Evolutionary conservation across 1,140 invertebrate genomes (phyloP), one percentile per base, ranked within the genome.

Genomic region (Nomia melanderi): DNA sequence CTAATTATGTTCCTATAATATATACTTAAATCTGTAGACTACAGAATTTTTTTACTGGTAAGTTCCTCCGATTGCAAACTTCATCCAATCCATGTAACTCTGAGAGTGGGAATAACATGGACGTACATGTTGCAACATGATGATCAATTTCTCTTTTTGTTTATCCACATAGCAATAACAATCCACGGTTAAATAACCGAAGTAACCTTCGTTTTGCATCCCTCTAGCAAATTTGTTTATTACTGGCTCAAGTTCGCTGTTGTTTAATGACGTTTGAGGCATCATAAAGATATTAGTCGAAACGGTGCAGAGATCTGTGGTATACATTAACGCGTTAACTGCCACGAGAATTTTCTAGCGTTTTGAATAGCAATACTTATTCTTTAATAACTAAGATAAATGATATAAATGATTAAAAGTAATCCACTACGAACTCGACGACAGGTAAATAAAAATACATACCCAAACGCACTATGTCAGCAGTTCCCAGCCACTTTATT

Each of bases 81-180:
- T 59, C 67, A 83, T 69, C 83, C 79, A 81, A 36, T 85, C 83
- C 14, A 85, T n/a, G 25, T 73, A 83, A 29, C 75, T 71, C 12
- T 85, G 81, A 14, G 23, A 20, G 12, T 69, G 31, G 0, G 69
- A 70, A 62, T 85, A 85, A 56, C 41, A 78, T 6, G 82, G 78
- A 41, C 66, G 12, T 0, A 74, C 56, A 23, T 81, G 69, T 7
- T 79, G n/a, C 9, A 85, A 0, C 5, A 77, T n/a, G 4, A 72
- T 57, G 0, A 74, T 0, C 0, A 78, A 17, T 36, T 71, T 81
- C 0, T 81, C 72, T 0, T 71, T 53, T 0, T 23, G 31, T n/a
- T 74, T 73, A 0, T 64, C 57, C 12, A 47, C 12, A 33, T 78
- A 79, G 27, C 81, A 79, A 39, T 54, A 85, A n/a, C 80, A 77